These are phyloP conservation scores for Chaetops frenatus DNA, from an alignment of 2,113 vertebrate species.

Conservation along the genomic window DNA sequence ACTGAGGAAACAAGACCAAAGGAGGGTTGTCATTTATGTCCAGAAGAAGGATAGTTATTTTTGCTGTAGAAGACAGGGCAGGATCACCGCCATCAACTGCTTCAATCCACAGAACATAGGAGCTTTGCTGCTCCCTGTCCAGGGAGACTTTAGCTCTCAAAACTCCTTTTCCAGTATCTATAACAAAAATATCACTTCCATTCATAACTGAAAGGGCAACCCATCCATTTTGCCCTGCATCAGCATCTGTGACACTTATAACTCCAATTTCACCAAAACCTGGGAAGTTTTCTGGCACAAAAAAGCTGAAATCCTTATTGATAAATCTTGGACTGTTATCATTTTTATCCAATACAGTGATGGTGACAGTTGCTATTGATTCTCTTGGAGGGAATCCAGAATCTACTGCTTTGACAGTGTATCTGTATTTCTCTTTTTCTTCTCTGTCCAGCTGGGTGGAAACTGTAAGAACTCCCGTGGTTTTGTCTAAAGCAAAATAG, in stretches of 20 bases:
- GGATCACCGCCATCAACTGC: constrained; percentile 91
- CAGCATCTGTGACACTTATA: constrained; percentile 92
- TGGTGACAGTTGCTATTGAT: constrained; percentile 85
- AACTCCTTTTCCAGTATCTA: constrained; percentile 91
- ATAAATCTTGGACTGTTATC: constrained; percentile 97
- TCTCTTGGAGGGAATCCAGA: constrained; percentile 86
- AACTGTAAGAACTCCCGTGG: constrained; percentile 87
- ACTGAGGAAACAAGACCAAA: constrained; percentile 93
- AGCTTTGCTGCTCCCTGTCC: constrained; percentile 94
- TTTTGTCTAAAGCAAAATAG: constrained; percentile 83
- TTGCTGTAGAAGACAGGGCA: constrained; percentile 88
- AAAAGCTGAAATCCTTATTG: constrained; percentile 98
- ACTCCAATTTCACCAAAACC: constrained; percentile 95
- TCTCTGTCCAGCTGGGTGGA: constrained; percentile 89
- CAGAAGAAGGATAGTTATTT: constrained; percentile 92
- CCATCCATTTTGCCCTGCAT: constrained; percentile 91
- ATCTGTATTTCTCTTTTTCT: constrained; percentile 92
- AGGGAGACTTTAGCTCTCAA: constrained; percentile 89
- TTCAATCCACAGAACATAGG: constrained; percentile 91
- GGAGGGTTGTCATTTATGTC: constrained; percentile 99
- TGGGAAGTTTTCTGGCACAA: constrained; percentile 96
- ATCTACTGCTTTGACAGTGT: constrained; percentile 89
- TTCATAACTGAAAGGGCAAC: constrained; percentile 93
- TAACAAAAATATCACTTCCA: constrained; percentile 94
- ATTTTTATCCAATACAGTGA: constrained; percentile 92